phyloP scores from a whole-genome alignment of 2,797 vertebrate genomes.

The Novumbra hubbsi region DNA sequence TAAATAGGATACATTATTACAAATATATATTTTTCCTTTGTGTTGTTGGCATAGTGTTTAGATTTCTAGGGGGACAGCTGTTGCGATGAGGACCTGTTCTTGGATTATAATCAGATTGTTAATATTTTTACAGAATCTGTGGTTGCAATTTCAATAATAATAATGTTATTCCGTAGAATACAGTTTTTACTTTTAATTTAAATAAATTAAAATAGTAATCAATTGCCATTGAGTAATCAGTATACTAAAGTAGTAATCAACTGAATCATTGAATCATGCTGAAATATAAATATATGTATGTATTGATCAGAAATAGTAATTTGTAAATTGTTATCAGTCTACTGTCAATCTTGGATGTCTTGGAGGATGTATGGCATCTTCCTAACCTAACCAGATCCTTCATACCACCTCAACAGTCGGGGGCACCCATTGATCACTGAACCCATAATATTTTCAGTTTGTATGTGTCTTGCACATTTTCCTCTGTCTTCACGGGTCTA shows the following conservation, averaged over 20 bases:
- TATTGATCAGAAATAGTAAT: slow-evolving; percentile 18
- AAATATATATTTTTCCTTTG: slow-evolving; percentile 65
- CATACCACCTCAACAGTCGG: slow-evolving; percentile 20
- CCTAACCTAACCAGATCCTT: slow-evolving; percentile 16
- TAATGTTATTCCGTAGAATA: too few species aligned
- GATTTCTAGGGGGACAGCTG: slow-evolving; percentile 40
- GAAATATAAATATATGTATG: neutral
- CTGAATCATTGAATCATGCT: neutral
- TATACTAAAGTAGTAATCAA: neutral
- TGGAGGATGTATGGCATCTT: slow-evolving; percentile 24
- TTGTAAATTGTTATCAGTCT: too few species aligned
- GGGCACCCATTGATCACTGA: slow-evolving; percentile 36
- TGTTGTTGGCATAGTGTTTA: slow-evolving; percentile 61
- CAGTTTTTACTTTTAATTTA: too few species aligned
- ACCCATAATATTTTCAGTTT: slow-evolving; percentile 14
- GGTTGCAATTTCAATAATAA: neutral
- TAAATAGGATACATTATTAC: slow-evolving; percentile 56
- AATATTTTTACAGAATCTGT: slow-evolving; percentile 1
- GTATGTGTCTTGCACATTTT: neutral
- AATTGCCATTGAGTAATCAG: too few species aligned
- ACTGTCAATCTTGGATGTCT: neutral
- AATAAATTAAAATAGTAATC: too few species aligned
- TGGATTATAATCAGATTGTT: neutral
- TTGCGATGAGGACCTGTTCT: slow-evolving; percentile 7
- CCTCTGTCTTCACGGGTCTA: neutral